Conservation (phyloP, 2,888 invertebrate species). For the Athetis lepigone region DNA sequence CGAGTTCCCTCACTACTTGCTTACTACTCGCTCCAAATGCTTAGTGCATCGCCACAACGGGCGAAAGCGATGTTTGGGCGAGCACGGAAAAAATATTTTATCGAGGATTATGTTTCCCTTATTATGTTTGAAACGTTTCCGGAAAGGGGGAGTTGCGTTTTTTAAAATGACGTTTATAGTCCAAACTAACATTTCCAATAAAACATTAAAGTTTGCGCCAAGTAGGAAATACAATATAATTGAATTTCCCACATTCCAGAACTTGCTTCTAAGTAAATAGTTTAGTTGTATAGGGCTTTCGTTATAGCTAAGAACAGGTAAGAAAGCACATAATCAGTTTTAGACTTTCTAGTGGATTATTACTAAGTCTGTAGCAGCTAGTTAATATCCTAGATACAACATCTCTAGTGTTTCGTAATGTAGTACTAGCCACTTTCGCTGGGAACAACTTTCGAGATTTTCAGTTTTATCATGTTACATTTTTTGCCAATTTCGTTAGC, state of each 20-base stretch:
- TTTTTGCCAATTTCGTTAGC: neutral
- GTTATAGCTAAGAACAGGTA: neutral
- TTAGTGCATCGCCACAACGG: slow-evolving; percentile 70
- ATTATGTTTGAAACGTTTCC: slow-evolving; percentile 8
- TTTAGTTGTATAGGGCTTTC: neutral
- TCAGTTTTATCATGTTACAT: slow-evolving; percentile 3
- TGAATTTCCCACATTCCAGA: neutral
- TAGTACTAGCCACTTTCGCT: slow-evolving; percentile 20
- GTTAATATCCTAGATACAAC: neutral
- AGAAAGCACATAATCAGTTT: neutral
- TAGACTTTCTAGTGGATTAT: neutral
- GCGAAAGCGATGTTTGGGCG: slow-evolving; percentile 70
- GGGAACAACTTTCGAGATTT: slow-evolving; percentile 21
- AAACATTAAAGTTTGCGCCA: slow-evolving; percentile 19
- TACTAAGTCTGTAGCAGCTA: neutral
- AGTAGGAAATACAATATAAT: neutral
- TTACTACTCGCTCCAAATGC: slow-evolving; percentile 66
- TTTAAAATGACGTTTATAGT: slow-evolving; percentile 15
- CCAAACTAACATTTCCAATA: slow-evolving; percentile 23
- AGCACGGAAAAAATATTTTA: slow-evolving; percentile 28
- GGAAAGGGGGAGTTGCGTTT: slow-evolving; percentile 17
- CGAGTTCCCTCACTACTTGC: slow-evolving; percentile 67
- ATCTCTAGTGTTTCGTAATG: neutral
- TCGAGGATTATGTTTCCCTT: slow-evolving; percentile 19
- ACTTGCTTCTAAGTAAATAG: neutral